A percentile compares a stretch with the other conserved stretches of the same genome.
phyloP scores from a whole-genome alignment of 2,113 vertebrate genomes.

The Nesospiza acunhae region DNA sequence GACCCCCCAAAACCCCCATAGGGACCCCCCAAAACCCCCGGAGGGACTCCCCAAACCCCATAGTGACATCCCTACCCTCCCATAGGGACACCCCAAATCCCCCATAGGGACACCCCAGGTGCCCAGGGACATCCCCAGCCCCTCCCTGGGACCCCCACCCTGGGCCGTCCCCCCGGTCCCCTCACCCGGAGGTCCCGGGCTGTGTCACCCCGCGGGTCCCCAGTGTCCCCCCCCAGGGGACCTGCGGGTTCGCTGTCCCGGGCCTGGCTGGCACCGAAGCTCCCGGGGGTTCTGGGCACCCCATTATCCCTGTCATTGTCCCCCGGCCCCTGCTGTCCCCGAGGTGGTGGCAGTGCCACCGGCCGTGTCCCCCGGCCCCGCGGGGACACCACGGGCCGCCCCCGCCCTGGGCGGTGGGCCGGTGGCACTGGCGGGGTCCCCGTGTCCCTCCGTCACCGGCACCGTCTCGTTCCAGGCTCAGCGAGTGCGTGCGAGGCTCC shows the following conservation, averaged over 20 bases:
- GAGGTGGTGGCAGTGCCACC: neutral
- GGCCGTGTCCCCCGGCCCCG: neutral
- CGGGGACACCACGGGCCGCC: neutral
- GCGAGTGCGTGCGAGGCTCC: neutral
- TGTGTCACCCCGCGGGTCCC: neutral
- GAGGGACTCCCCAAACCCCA: too few species aligned
- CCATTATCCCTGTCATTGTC: neutral
- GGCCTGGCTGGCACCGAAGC: neutral
- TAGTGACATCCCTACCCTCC: too few species aligned
- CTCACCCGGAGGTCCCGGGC: too few species aligned
- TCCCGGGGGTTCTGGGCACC: neutral
- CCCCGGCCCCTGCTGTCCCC: neutral
- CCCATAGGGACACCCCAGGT: too few species aligned
- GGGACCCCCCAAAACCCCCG: too few species aligned
- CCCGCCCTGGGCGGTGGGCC: neutral
- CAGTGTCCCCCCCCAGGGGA: too few species aligned
- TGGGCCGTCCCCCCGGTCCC: neutral
- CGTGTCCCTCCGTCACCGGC: neutral
- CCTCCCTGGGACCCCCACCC: neutral
- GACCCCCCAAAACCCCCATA: too few species aligned
- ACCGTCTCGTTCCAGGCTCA: neutral
- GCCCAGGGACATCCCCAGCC: too few species aligned
- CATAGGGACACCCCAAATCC: too few species aligned
- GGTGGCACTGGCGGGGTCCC: neutral
- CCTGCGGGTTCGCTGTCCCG: too few species aligned